A percentile compares a stretch with the other conserved stretches of the same genome.
phyloP scores from a whole-genome alignment of 1,140 invertebrate species.

The Lepidurus arcticus region DNA sequence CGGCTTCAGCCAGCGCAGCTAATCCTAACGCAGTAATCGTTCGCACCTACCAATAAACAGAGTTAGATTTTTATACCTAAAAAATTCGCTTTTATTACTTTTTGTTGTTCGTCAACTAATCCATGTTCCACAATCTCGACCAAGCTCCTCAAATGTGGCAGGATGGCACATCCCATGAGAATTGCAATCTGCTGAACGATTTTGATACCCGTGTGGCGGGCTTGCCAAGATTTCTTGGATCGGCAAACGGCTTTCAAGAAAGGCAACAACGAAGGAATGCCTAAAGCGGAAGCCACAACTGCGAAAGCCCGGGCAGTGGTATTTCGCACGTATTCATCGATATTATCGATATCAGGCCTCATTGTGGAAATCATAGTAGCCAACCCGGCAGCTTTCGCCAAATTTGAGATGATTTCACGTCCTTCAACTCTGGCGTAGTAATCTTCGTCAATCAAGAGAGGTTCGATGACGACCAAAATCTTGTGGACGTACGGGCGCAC shows the following conservation, averaged over 20 bases:
- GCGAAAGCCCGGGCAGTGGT: slow-evolving; percentile 98
- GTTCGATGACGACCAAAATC: slow-evolving; percentile 98
- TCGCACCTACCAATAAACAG: slow-evolving; percentile 58
- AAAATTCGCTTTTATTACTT: slow-evolving; percentile 49
- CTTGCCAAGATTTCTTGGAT: slow-evolving; percentile 99
- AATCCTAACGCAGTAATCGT: slow-evolving; percentile 99
- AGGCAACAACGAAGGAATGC: slow-evolving; percentile 94
- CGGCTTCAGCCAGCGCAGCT: slow-evolving; percentile 94
- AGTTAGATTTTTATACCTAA: slow-evolving; percentile 60
- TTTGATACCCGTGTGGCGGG: slow-evolving; percentile 98
- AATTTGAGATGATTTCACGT: slow-evolving; percentile 97
- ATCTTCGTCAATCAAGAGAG: slow-evolving; percentile 97
- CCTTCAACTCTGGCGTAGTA: slow-evolving; percentile 99
- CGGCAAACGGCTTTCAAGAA: slow-evolving; percentile 99
- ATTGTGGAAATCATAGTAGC: slow-evolving; percentile 99
- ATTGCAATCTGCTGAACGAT: slow-evolving; percentile 99
- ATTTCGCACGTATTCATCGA: slow-evolving; percentile 99
- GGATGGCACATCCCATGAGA: slow-evolving; percentile 98
- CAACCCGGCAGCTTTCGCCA: slow-evolving; percentile 98
- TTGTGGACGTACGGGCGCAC: slow-evolving; percentile 99
- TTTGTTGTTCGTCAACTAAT: slow-evolving; percentile 78
- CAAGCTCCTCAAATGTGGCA: slow-evolving; percentile 94
- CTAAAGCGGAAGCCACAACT: slow-evolving; percentile 96
- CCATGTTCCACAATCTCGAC: slow-evolving; percentile 99
- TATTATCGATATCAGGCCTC: slow-evolving; percentile 99